Evolutionary conservation across 1,140 invertebrate species (phyloP).

Genomic region (Philaenus spumarius): DNA sequence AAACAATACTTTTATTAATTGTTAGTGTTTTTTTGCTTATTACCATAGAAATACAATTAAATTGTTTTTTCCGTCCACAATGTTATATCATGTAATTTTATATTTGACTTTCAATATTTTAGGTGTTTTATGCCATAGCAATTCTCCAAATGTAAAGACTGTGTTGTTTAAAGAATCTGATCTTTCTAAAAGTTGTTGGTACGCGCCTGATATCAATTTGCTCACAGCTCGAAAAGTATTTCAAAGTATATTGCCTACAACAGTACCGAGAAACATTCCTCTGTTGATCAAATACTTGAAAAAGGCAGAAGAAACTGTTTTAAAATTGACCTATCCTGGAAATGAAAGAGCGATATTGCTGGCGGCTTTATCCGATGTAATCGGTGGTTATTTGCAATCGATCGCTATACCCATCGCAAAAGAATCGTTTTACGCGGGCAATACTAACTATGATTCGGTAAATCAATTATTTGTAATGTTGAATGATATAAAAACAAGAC

Average conservation of each 20-base stretch:
- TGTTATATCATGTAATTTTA: too few species aligned
- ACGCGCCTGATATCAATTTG: conserved; percentile 6
- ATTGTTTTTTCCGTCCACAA: too few species aligned
- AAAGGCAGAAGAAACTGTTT: conserved; percentile 5
- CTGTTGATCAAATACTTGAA: conserved; percentile 18
- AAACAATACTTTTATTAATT: too few species aligned
- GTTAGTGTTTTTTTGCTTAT: too few species aligned
- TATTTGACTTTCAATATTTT: too few species aligned
- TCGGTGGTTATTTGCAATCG: conserved; percentile 27
- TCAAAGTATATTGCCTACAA: conserved; percentile 23
- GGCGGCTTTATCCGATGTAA: conserved; percentile 15
- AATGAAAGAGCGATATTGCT: background rate
- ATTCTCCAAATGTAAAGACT: conserved; percentile 1
- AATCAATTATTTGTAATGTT: background rate
- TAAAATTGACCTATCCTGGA: background rate
- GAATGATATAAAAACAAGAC: conserved; percentile 14
- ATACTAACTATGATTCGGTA: conserved; percentile 7
- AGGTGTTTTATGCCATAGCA: too few species aligned
- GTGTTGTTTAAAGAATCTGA: conserved; percentile 4
- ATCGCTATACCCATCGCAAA: conserved; percentile 24
- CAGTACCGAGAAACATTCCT: conserved; percentile 18
- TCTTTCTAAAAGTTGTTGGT: background rate
- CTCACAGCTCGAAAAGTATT: conserved; percentile 23
- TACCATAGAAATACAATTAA: too few species aligned
- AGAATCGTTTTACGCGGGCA: conserved; percentile 28